phyloP scores from a whole-genome alignment of 2,888 invertebrate species.

The Villa cingulata region DNA sequence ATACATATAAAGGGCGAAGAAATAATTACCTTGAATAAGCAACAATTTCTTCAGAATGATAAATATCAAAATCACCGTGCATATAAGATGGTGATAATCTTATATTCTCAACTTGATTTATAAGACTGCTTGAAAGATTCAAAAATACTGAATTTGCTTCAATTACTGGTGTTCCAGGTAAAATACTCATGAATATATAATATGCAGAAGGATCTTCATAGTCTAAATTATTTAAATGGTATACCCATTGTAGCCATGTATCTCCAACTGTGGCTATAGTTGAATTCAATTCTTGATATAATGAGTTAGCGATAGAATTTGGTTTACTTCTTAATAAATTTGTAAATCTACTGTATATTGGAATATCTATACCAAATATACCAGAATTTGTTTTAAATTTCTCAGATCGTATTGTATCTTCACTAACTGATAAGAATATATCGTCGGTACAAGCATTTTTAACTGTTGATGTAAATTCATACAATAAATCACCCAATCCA shows the following conservation, averaged over 20 bases:
- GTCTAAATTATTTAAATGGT: constrained; percentile 19
- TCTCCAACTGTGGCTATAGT: constrained; percentile 20
- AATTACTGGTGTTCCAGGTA: constrained; percentile 64
- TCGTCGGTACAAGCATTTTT: constrained; percentile 40
- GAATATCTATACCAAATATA: constrained; percentile 28
- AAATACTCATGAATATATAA: constrained; percentile 55
- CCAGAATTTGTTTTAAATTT: constrained; percentile 21
- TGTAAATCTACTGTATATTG: constrained; percentile 28
- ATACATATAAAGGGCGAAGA: too few species aligned
- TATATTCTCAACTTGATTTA: constrained; percentile 29
- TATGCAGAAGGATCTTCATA: constrained; percentile 30
- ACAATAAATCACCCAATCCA: constrained; percentile 44
- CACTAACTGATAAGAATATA: constrained; percentile 34
- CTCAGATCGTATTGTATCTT: constrained; percentile 27
- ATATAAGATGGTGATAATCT: constrained; percentile 47
- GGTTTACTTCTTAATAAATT: constrained; percentile 18
- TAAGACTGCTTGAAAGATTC: constrained; percentile 16
- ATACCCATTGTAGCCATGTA: constrained; percentile 34
- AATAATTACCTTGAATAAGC: constrained; percentile 52
- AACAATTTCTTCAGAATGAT: constrained; percentile 40
- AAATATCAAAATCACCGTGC: constrained; percentile 43
- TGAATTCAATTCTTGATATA: constrained; percentile 22
- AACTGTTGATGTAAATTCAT: constrained; percentile 48
- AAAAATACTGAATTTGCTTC: constrained; percentile 27
- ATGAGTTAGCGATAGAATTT: constrained; percentile 18